Conservation (phyloP, 2,888 invertebrate species). For the Conus canariensis region DNA sequence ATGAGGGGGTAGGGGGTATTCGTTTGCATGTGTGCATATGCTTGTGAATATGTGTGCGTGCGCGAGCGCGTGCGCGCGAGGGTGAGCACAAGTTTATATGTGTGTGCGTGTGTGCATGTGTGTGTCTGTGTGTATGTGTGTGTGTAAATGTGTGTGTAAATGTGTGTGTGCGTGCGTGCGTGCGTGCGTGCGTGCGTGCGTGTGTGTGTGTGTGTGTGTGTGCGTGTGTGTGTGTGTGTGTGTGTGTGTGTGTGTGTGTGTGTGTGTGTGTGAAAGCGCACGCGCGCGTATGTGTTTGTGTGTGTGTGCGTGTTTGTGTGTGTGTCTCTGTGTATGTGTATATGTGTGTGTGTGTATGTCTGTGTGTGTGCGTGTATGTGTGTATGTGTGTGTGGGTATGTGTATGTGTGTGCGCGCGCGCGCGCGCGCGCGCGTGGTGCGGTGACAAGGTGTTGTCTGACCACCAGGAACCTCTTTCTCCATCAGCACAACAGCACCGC, state of each 20-base stretch:
- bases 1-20: too few species aligned
- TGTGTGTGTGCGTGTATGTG: background rate
- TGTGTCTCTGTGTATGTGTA: background rate
- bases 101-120: background rate
- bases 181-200: constrained; percentile 1
- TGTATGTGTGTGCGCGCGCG: background rate
- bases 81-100: background rate
- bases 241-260: background rate
- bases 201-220: constrained; percentile 19
- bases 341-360: background rate
- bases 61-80: too few species aligned
- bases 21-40: too few species aligned
- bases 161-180: background rate
- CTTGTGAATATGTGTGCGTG: too few species aligned
- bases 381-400: background rate
- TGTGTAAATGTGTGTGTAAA: too few species aligned
- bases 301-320: constrained; percentile 7
- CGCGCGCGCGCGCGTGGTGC: too few species aligned
- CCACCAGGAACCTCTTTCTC: too few species aligned
- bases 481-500: too few species aligned
- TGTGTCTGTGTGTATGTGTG: background rate
- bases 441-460: too few species aligned
- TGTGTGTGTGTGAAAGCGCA: background rate
- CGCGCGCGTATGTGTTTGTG: background rate
- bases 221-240: background rate